Base-by-base conservation (phyloP, 2,797 vertebrate genomes). In the Fundulus diaphanus region DNA sequence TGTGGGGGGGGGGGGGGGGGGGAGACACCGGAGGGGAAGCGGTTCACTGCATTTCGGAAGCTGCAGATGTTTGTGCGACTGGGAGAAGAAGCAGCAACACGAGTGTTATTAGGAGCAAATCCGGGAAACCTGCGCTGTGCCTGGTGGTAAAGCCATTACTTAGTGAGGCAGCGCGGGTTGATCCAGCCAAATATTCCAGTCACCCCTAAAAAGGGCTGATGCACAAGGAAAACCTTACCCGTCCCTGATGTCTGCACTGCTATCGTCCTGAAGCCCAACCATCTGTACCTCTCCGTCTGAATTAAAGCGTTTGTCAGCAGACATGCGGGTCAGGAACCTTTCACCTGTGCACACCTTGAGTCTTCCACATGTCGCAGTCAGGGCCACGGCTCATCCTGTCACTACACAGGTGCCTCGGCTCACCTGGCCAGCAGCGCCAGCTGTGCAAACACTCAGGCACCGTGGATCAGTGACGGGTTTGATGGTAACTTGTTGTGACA, bases 111-210 rank as follows among this genome's bases (percentile, higher is more conserved):
- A 92, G 86, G 81, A 87, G 77, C 68, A 67, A 78, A 77, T 86
- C 82, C 86, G 83, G 82, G 84, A 85, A 87, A 90, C 82, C 86
- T 89, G 87, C 87, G 56, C 76, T 71, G 79, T 46, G 87, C 90
- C 89, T 89, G 85, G 90, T 94, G 94, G 90, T 95, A 94, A 95
- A 95, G 84, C 74, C 92, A 95, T 95, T 93, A 95, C 76, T 72
- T 83, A 85, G 70, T 7, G 71, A 89, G 78, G 82, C 87, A 89
- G 89, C 84, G 88, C 65, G 42, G 82, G 82, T 86, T 88, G 82
- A 86, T 92, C 79, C 82, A 86, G 89, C 76, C 92, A 85, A 91
- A 91, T 86, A 92, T 94, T 94, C 91, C 92, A 94, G 91, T 84
- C 89, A 92, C 87, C 82, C 83, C 27, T 79, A 86, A 75, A 94